Percentiles rank a stretch among this genome's conserved stretches.
These are phyloP conservation scores for Okapia johnstoni DNA, from an alignment of 2,113 vertebrate genomes.

Conservation along the genomic window DNA sequence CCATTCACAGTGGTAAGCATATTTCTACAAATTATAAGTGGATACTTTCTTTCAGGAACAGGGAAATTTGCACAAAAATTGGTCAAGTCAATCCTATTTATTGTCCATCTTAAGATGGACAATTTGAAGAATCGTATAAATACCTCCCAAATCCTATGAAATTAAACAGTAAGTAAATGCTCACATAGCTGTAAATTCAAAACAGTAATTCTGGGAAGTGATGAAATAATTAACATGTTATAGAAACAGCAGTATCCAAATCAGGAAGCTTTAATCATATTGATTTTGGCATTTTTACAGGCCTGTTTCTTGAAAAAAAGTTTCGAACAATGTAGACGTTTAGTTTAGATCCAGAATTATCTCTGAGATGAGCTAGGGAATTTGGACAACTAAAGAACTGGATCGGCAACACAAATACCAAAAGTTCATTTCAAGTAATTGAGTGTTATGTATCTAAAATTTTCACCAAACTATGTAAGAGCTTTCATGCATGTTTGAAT, in stretches of 20 bases:
- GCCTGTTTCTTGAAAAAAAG: background rate
- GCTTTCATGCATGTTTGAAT: background rate
- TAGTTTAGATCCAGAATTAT: background rate
- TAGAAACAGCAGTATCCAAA: background rate
- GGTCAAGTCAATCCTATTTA: background rate
- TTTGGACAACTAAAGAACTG: background rate
- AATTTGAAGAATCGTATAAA: background rate
- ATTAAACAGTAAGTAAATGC: background rate
- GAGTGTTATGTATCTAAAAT: background rate
- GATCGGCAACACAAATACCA: background rate
- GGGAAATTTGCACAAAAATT: background rate
- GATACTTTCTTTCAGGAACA: background rate
- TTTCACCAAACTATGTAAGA: background rate
- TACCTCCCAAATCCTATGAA: background rate
- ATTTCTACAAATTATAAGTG: background rate
- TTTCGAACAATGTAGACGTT: background rate
- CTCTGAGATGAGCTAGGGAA: background rate
- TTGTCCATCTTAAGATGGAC: background rate
- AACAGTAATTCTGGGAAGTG: background rate
- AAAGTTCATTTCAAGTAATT: background rate
- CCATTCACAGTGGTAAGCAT: background rate
- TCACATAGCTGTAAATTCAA: background rate
- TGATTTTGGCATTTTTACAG: background rate
- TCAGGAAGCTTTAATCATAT: background rate
- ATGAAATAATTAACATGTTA: background rate